phyloP scores from a whole-genome alignment of 1,140 invertebrate species.

The Macrobrachium rosenbergii region DNA sequence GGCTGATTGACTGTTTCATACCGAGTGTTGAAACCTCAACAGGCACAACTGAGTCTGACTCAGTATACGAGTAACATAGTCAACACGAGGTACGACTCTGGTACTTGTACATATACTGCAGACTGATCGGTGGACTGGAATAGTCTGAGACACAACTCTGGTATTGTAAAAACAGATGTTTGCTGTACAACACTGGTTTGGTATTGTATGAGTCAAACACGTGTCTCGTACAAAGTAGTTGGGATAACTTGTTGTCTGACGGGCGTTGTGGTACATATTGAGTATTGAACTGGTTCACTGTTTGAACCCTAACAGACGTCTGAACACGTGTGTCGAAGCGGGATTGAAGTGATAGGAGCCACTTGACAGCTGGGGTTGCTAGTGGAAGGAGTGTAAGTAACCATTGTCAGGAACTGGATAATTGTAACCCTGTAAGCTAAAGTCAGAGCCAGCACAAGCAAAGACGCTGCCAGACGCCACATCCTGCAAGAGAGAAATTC shows the following conservation, averaged over 20 bases:
- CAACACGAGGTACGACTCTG: constrained; percentile 50
- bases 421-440: constrained; percentile 37
- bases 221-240: constrained; percentile 45
- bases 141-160: constrained; percentile 44
- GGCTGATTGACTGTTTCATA: constrained; percentile 21
- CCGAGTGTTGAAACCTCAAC: constrained; percentile 43
- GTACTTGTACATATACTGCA: constrained; percentile 34
- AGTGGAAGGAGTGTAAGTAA: constrained; percentile 36
- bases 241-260: constrained; percentile 46
- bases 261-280: constrained; percentile 45
- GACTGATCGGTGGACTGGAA: constrained; percentile 36
- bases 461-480: constrained; percentile 54
- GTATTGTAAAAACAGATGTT: constrained; percentile 16
- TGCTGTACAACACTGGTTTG: constrained; percentile 49
- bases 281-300: constrained; percentile 32
- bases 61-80: constrained; percentile 47
- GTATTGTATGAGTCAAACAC: constrained; percentile 48
- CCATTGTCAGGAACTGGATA: constrained; percentile 15
- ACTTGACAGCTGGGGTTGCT: not conserved
- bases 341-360: constrained; percentile 34
- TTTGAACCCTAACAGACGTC: constrained; percentile 39
- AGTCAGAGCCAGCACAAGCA: constrained; percentile 38
- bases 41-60: constrained; percentile 54
- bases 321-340: constrained; percentile 27
- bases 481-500: constrained; percentile 61